Base-by-base conservation (phyloP, 2,797 vertebrate genomes). In the Phaenicophaeus curvirostris region DNA sequence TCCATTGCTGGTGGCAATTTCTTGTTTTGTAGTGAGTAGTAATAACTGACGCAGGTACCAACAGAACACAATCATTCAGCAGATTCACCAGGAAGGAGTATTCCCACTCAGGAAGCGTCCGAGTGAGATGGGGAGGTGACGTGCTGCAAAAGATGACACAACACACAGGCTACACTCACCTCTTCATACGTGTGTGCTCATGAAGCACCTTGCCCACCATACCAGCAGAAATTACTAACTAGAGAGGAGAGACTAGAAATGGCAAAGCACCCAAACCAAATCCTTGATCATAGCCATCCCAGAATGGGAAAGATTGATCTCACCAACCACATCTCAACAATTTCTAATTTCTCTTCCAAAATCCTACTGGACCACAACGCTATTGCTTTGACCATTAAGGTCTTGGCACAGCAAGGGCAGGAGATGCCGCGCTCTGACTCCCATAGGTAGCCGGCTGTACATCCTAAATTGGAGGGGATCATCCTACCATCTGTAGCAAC, bases 271-370 rank as follows among this genome's bases (percentile, higher is more conserved):
- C 20, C 17, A 7, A 75, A 67, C 6, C 9, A 41, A 87, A 24
- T 15, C 13, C 62, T 42, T 17, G 41, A 51, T 25, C 23, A 13
- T 2, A 3, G 46, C 18, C 30, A 19, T 39, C 35, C 15, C 9
- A 5, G 2, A 0, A 20, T 3, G 10, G 39, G 27, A 75, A 75
- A 39, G n/a, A 23, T 4, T 8, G 25, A 31, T n/a, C 27, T 33
- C 30, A 23, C 2, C 33, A 77, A 48, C 21, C 19, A 14, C 28
- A 35, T 6, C 39, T 66, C 41, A 48, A 39, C 13, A 15, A 19
- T 21, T 74, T 37, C 28, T 23, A 44, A 3, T 66, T 86, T 55
- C 25, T 63, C 73, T 55, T 68, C 58, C 30, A 37, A 83, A 88
- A 79, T 79, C 63, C 63, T 46, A 11, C 11, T 3, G 1, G 9